Evolutionary conservation across 2,888 invertebrate genomes (phyloP), one percentile per base, ranked within the genome.

Genomic region (Troides helena): DNA sequence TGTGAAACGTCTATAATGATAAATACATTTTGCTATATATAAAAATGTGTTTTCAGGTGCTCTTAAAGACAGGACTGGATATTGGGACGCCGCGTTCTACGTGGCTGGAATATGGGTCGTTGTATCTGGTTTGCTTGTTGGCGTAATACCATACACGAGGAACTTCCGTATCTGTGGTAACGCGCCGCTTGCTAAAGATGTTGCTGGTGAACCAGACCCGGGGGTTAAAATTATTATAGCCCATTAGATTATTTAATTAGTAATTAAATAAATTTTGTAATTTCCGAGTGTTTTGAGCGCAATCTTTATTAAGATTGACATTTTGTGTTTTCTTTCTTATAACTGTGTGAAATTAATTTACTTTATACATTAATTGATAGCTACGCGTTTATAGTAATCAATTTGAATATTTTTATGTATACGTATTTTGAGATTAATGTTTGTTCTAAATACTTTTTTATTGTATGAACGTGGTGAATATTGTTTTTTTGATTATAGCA

Each of bases 21-120:
- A 43, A 43, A 43, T 43, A 43, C 1, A 43, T 43, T 43, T 8
- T 30, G 30, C 30, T 30, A 30, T 30, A 30, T 30, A 30, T 5
- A 36, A 36, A 39, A 10, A 53, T 66, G 50, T 62, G 65, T 62
- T 83, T 77, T 46, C 82, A 92, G 92, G 92, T 74, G 89, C 86
- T 18, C 76, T 92, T 0, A 85, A 93, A 81, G 96, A 97, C 81
- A 81, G 93, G 25, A 96, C 96, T 4, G 92, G 93, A 3, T 88
- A 92, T 53, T 98, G 97, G 96, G 95, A 96, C 75, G 93, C 95
- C 72, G 95, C 97, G 0, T 98, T 97, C 87, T 95, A 96, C 84
- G 94, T 96, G 74, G 96, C 97, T 53, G 97, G 97, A 21, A 88
- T 96, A 62, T 97, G 97, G 94, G 97, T 98, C 67, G 93, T 96